Base-by-base conservation (phyloP, 2,113 vertebrate species). In the Halichoeres trimaculatus region DNA sequence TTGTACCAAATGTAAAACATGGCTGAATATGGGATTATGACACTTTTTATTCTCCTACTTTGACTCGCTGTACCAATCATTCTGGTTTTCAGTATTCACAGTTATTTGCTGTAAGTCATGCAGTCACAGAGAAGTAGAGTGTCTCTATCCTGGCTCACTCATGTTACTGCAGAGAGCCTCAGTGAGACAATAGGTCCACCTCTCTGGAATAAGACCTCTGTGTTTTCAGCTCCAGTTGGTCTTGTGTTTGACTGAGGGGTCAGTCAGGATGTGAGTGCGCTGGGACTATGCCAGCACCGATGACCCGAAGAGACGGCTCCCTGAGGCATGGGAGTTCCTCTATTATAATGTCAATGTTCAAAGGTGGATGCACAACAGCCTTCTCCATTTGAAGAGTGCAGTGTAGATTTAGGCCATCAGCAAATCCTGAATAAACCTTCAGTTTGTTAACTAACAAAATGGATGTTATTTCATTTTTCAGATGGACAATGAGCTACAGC, bases 211-310 rank as follows among this genome's bases (percentile, higher is more conserved):
- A 62, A 52, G 54, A 16, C 43, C 66, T 10, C 34, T 24, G 62
- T 80, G 70, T 62, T 76, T 87, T 81, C 74, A 87, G 71, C 78
- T 87, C 55, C 71, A 78, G 57, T 75, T 78, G 57, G 50, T 66
- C 67, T 84, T 73, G 81, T 87, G 72, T 70, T 38, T 54, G 45
- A 38, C 78, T 9, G 26, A 40, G 43, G 19, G 17, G 19, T 48
- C 43, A 41, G 66, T 69, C 67, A 62, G 76, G 62, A 74, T 56
- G 19, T 71, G 71, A 67, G 82, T 30, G 30, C 52, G 45, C 47
- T 76, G 76, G 60, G 26, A 63, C 45, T 43, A 67, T 69, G 67
- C 67, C 74, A 81, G 43, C 22, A 52, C 16, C 20, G 43, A 47
- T 53, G 22, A 68, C 53, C 30, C 36, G 30, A 30, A 50, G 11